These are phyloP conservation scores for Cataglyphis altisquamis DNA, from an alignment of 2,888 invertebrate species.

Conservation along the genomic window DNA sequence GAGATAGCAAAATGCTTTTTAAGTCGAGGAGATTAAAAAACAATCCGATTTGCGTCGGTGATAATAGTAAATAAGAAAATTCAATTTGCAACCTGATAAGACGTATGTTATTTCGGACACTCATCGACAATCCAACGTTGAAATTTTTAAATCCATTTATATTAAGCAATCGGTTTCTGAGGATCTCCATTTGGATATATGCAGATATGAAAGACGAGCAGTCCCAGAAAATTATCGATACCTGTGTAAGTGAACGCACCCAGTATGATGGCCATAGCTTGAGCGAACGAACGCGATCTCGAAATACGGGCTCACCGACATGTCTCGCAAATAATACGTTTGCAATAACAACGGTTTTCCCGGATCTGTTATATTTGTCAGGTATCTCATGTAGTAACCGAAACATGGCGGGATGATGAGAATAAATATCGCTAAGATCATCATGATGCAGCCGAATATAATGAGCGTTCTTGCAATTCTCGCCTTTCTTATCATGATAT, in stretches of 20 bases:
- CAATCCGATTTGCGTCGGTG: neutral
- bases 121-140: neutral
- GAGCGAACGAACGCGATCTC: conserved; percentile 26
- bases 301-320: conserved; percentile 13
- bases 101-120: conserved; percentile 25
- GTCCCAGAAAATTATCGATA: conserved; percentile 27
- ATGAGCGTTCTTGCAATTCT: conserved; percentile 50
- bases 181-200: conserved; percentile 28
- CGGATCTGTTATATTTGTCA: conserved; percentile 27
- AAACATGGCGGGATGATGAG: conserved; percentile 22
- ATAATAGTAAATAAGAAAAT: neutral
- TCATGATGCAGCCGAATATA: conserved; percentile 40
- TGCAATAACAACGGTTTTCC: neutral
- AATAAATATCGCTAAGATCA: neutral
- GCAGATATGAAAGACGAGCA: conserved; percentile 36
- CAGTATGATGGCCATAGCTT: neutral
- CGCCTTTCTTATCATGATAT: conserved; percentile 56
- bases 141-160: neutral
- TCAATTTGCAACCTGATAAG: conserved; percentile 39
- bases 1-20: neutral
- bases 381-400: conserved; percentile 17
- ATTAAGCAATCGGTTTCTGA: conserved; percentile 7
- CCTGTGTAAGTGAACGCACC: conserved; percentile 31
- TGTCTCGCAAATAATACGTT: conserved; percentile 13
- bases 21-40: neutral